Conservation (phyloP, 2,888 invertebrate genomes). For the Xestoiulus laeticollis region DNA sequence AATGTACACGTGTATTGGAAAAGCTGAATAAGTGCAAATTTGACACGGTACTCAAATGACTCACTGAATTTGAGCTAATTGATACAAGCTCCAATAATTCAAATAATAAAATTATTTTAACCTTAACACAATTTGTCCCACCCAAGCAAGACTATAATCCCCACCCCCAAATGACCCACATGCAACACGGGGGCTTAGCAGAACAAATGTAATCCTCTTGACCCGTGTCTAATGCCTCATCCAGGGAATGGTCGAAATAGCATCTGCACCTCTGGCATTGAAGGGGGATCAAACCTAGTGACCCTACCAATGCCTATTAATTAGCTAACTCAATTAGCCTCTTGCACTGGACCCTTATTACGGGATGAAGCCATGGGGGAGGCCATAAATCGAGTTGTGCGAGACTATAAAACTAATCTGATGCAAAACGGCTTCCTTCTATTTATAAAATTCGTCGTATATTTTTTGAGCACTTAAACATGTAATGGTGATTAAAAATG, state of each 20-base stretch:
- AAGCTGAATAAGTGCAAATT: not conserved
- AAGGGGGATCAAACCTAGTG: not conserved
- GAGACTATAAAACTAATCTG: not conserved
- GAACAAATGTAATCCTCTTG: not conserved
- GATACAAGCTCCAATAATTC: not conserved
- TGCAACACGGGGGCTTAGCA: not conserved
- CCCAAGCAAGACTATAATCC: not conserved
- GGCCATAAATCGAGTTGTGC: not conserved
- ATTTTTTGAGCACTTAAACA: not conserved
- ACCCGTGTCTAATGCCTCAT: not conserved
- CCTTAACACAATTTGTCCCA: not conserved
- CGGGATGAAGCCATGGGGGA: not conserved
- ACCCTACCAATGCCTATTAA: not conserved
- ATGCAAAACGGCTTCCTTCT: not conserved
- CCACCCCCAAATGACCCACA: not conserved
- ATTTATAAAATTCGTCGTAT: not conserved
- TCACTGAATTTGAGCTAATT: not conserved
- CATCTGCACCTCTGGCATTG: constrained; percentile 4
- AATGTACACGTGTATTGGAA: not conserved
- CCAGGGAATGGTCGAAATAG: not conserved
- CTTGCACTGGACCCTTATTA: not conserved
- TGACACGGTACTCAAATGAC: not conserved
- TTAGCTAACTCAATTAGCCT: not conserved
- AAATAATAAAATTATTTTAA: not conserved
- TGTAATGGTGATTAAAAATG: not conserved